Percentiles rank a stretch among this genome's conserved stretches.
phyloP scores from a whole-genome alignment of 2,797 vertebrate species.

The Hirundo rustica region DNA sequence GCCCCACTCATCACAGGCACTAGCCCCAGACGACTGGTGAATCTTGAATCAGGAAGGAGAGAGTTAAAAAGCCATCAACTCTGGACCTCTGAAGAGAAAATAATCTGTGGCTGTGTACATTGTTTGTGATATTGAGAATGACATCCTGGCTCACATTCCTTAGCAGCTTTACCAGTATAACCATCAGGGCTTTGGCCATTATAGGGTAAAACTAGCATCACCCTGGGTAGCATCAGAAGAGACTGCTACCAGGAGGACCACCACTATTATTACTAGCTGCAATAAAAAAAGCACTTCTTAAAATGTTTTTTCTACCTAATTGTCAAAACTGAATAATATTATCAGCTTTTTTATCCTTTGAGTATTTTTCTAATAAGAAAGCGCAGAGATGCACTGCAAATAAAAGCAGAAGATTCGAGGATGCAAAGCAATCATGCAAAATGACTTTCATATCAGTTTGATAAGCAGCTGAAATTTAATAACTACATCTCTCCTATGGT shows the following conservation, averaged over 20 bases:
- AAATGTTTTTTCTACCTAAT: constrained; percentile 79
- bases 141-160: background rate
- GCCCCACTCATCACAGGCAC: background rate
- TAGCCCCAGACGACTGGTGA: background rate
- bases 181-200: constrained; percentile 55
- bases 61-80: background rate
- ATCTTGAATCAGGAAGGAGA: background rate
- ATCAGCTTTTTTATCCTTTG: constrained; percentile 85
- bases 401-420: constrained; percentile 81
- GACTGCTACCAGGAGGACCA: constrained; percentile 73
- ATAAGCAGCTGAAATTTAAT: constrained; percentile 87
- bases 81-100: background rate
- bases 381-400: constrained; percentile 79
- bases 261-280: constrained; percentile 76
- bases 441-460: constrained; percentile 85
- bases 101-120: background rate
- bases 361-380: constrained; percentile 86
- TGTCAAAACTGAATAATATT: constrained; percentile 84
- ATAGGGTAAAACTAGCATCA: constrained; percentile 68
- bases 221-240: constrained; percentile 66
- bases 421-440: constrained; percentile 83
- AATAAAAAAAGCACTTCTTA: constrained; percentile 80
- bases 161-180: constrained; percentile 58
- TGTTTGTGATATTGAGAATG: constrained; percentile 24
- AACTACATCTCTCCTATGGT: constrained; percentile 83